Percentiles rank a stretch among this genome's conserved stretches.
Conservation (phyloP, 1,140 invertebrate genomes). For the Pomacea maculata region DNA sequence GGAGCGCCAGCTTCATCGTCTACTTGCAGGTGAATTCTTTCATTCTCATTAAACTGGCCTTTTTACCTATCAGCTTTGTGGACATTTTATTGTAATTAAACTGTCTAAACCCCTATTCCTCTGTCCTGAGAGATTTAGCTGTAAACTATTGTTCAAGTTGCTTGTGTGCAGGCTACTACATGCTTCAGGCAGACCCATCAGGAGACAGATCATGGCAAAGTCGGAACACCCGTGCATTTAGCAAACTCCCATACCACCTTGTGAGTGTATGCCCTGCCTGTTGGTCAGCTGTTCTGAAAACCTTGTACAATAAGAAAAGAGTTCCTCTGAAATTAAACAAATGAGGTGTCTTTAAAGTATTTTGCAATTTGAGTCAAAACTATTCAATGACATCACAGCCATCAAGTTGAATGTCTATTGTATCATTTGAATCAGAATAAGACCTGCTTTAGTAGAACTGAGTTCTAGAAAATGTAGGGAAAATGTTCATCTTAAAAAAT, state of each 20-base stretch:
- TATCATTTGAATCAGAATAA: neutral
- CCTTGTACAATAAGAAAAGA: too few relatives aligned
- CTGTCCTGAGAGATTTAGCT: too few relatives aligned
- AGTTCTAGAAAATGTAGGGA: neutral
- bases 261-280: constrained; percentile 38
- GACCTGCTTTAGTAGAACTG: neutral
- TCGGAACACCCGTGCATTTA: constrained; percentile 46
- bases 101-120: too few relatives aligned
- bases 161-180: constrained; percentile 52
- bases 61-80: neutral
- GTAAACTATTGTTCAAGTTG: neutral
- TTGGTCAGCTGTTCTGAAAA: neutral
- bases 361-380: neutral
- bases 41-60: neutral
- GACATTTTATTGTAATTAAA: neutral
- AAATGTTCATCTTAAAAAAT: neutral
- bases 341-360: neutral
- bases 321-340: too few relatives aligned
- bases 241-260: constrained; percentile 60
- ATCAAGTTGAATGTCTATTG: neutral
- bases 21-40: constrained; percentile 44
- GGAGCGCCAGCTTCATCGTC: constrained; percentile 41
- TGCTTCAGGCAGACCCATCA: constrained; percentile 47
- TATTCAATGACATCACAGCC: neutral
- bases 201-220: constrained; percentile 47